Base-by-base conservation (phyloP, 2,888 invertebrate genomes). In the Leuctra nigra region DNA sequence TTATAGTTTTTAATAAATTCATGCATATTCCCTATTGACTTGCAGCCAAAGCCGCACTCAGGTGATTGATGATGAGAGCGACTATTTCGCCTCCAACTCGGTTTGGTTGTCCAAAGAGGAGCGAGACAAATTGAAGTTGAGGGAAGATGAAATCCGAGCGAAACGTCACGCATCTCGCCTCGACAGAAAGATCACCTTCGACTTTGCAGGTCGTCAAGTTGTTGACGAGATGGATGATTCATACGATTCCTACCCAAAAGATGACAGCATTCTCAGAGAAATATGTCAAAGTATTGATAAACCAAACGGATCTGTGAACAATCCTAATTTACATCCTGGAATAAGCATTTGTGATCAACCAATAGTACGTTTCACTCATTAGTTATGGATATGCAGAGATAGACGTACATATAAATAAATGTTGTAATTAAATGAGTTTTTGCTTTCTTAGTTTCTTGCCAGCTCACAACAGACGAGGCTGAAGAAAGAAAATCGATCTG, bases 61-160 rank as follows among this genome's bases (percentile, higher is more conserved):
- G 67, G 89, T 94, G 4, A 91, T 89, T 44, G 97, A 98, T 70
- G 97, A 97, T 69, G 93, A 97, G 69, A 83, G 87, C 61, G 97
- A 97, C 71, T 97, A 97, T 72, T 98, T 91, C 70, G 82, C 84
- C 66, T 79, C 85, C 33, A 83, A 82, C 66, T 89, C 88, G 63
- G 85, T 85, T 22, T 97, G 95, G 93, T 74, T 94, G 18, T 83
- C 82, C 36, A 76, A 82, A 6, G 75, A 74, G 7, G 89, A 93
- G 69, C 77, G 84, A 54, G 80, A 82, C 35, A 79, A 80, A 57
- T 71, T 87, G 33, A 76, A 81, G 47, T 77, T 81, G 58, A 79
- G 85, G 56, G 84, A 88, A 67, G 80, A 82, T 60, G 78, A 83
- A 53, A 70, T 86, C 58, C 77, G 83, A 18, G 82, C 83, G 0